Evolutionary conservation across 2,888 invertebrate genomes (phyloP).

Genomic region (Craniophora ligustri): DNA sequence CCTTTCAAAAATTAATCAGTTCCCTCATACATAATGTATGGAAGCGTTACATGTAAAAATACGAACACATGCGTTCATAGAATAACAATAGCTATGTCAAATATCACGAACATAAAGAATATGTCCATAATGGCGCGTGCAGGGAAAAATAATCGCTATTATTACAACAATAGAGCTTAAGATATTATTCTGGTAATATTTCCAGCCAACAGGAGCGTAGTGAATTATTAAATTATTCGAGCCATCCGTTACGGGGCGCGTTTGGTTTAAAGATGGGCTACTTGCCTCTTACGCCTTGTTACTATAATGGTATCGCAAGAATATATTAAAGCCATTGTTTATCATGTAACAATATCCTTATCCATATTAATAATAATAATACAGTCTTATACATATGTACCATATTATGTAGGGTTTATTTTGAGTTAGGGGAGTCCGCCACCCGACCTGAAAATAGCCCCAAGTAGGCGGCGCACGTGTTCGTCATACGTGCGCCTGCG

Average conservation of each 20-base stretch:
- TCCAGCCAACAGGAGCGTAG: constrained; percentile 52
- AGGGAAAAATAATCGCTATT: constrained; percentile 65
- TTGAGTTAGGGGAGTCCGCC: no score
- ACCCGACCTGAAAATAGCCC: no score
- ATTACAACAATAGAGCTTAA: constrained; percentile 57
- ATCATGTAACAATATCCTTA: constrained; percentile 16
- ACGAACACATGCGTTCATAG: constrained; percentile 44
- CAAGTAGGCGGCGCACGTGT: no score
- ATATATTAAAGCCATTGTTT: constrained; percentile 19
- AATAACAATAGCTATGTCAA: constrained; percentile 57
- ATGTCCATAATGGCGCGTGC: constrained; percentile 37
- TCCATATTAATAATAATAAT: no score
- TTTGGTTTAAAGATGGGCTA: constrained; percentile 55
- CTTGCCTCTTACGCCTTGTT: constrained; percentile 32
- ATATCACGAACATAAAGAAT: constrained; percentile 52
- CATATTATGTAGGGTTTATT: no score
- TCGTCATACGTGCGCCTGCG: no score
- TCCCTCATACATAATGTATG: constrained; percentile 44
- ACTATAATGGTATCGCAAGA: not conserved
- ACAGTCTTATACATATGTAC: no score
- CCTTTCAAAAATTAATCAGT: constrained; percentile 44
- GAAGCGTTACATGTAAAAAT: constrained; percentile 42
- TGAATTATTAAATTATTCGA: constrained; percentile 80
- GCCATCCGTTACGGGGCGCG: constrained; percentile 64
- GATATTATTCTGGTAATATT: constrained; percentile 63